These are phyloP conservation scores for Burhinus oedicnemus DNA, from an alignment of 2,113 vertebrate genomes.

Conservation along the genomic window DNA sequence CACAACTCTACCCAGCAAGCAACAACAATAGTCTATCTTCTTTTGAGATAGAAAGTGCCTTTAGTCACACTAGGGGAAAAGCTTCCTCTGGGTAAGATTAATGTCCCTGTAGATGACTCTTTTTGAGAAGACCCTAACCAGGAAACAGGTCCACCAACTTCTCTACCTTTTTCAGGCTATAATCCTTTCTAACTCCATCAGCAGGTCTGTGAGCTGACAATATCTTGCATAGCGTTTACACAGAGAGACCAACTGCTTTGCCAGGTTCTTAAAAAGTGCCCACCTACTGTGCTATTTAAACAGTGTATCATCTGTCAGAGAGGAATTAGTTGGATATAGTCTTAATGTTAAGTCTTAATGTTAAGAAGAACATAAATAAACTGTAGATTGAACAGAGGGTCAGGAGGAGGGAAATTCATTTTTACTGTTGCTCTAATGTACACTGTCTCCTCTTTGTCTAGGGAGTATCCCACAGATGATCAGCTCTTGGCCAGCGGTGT, in stretches of 20 bases:
- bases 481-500: not conserved
- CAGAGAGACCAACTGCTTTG: not conserved
- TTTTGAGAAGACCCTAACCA: not conserved
- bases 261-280: not conserved
- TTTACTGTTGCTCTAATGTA: not conserved
- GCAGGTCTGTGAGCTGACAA: not conserved
- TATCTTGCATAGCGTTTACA: not conserved
- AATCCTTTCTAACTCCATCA: not conserved
- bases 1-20: not conserved
- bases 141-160: not conserved
- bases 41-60: not conserved
- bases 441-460: conserved; percentile 38
- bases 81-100: not conserved
- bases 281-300: not conserved
- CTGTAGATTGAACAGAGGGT: not conserved
- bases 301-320: not conserved
- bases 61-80: not conserved
- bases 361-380: not conserved
- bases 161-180: not conserved
- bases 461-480: not conserved
- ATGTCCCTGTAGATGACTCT: not conserved
- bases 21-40: not conserved
- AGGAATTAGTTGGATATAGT: not conserved
- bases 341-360: not conserved
- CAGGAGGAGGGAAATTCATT: not conserved